Conservation (phyloP, 2,797 vertebrate genomes). For the Tolypeutes matacus region DNA sequence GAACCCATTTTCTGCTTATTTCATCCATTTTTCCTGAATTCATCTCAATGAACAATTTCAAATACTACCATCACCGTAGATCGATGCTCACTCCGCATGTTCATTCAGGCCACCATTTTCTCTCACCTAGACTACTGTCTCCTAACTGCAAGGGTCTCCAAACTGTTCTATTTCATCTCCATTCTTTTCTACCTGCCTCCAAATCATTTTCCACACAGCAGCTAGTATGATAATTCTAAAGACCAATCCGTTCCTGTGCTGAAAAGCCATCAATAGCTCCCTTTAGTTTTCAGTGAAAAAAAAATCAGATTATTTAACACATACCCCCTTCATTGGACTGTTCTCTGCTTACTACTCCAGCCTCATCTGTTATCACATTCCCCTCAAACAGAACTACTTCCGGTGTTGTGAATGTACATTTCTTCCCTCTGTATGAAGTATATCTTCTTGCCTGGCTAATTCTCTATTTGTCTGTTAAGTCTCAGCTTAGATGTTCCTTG, state of each 20-base stretch:
- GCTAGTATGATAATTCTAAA: not conserved
- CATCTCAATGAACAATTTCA: constrained; percentile 2
- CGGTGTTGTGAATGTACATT: not conserved
- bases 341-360: not conserved
- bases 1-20: not conserved
- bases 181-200: not conserved
- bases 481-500: not conserved
- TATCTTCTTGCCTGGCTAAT: not conserved
- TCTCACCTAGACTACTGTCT: not conserved
- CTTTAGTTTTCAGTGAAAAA: not conserved
- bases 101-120: constrained; percentile 12
- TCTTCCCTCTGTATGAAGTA: not conserved
- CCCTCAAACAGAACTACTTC: too few relatives aligned
- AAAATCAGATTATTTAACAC: constrained; percentile 1
- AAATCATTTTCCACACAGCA: not conserved
- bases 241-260: not conserved
- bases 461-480: constrained; percentile 24
- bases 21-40: not conserved
- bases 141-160: not conserved
- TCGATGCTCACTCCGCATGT: not conserved
- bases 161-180: not conserved
- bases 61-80: not conserved
- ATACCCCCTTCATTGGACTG: not conserved
- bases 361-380: too few relatives aligned
- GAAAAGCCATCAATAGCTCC: not conserved